phyloP scores from a whole-genome alignment of 1,140 invertebrate genomes.

The Paramacrobiotus metropolitanus region DNA sequence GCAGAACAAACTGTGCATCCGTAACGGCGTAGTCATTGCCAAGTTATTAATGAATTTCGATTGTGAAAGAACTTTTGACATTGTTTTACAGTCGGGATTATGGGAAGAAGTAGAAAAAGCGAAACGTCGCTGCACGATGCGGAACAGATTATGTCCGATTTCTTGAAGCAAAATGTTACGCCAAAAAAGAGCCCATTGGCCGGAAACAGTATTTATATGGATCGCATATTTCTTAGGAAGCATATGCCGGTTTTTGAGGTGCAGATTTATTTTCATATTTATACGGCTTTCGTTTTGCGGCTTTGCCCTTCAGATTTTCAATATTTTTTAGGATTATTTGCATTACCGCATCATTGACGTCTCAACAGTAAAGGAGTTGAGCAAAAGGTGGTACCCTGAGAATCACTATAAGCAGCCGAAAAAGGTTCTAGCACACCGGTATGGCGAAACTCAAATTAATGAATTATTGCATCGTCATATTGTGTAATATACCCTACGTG shows the following conservation, averaged over 20 bases:
- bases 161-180: background rate
- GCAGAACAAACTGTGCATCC: too few species aligned
- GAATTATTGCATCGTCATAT: too few species aligned
- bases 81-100: conserved; percentile 4
- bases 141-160: background rate
- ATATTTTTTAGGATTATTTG: conserved; percentile 41
- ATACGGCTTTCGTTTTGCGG: too few species aligned
- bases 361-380: conserved; percentile 60
- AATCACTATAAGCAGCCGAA: background rate
- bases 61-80: too few species aligned
- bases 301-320: too few species aligned
- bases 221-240: conserved; percentile 47
- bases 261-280: too few species aligned
- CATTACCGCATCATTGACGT: conserved; percentile 77
- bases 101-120: background rate
- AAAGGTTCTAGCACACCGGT: background rate
- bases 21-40: too few species aligned
- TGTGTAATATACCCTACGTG: too few species aligned
- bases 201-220: conserved; percentile 69
- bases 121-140: background rate
- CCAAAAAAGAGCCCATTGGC: conserved; percentile 42
- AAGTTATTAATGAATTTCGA: too few species aligned
- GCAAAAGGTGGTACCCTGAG: background rate
- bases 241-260: conserved; percentile 40
- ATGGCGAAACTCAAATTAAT: too few species aligned